These are phyloP conservation scores for Noctilio leporinus DNA, from an alignment of 2,113 vertebrate genomes.

Conservation along the genomic window DNA sequence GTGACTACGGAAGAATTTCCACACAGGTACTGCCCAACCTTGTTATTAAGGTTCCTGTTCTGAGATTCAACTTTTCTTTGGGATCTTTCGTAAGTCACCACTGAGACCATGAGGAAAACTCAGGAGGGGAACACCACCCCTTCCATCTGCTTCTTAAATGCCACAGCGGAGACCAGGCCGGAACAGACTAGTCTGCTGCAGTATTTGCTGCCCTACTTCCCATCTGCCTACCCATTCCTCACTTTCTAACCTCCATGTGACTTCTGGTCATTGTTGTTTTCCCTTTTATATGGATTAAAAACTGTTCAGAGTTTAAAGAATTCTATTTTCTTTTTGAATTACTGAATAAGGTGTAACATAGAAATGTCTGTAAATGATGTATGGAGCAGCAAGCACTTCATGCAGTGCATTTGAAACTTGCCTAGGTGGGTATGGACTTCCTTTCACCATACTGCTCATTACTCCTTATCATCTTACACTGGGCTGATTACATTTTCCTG, in stretches of 20 bases:
- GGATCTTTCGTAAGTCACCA: background rate
- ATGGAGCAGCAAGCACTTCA: background rate
- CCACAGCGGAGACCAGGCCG: background rate
- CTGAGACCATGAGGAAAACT: background rate
- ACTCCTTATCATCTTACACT: background rate
- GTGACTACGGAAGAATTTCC: background rate
- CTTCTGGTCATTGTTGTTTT: background rate
- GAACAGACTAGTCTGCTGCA: background rate
- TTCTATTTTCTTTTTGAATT: conserved; percentile 10
- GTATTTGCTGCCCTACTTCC: background rate
- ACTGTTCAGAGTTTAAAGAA: background rate
- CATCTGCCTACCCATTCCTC: background rate
- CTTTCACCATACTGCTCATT: background rate
- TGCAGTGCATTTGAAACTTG: background rate
- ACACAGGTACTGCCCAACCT: background rate
- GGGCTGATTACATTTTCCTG: background rate
- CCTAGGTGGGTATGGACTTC: background rate
- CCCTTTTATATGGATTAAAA: background rate
- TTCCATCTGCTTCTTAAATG: background rate
- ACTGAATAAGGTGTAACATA: background rate
- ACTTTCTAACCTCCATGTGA: background rate
- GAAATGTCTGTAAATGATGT: background rate
- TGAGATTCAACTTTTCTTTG: background rate
- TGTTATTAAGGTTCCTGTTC: background rate
- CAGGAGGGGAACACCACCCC: background rate